Evolutionary conservation across 2,888 invertebrate genomes (phyloP), one percentile per base, ranked within the genome.

Genomic region (Orchestes rusci): DNA sequence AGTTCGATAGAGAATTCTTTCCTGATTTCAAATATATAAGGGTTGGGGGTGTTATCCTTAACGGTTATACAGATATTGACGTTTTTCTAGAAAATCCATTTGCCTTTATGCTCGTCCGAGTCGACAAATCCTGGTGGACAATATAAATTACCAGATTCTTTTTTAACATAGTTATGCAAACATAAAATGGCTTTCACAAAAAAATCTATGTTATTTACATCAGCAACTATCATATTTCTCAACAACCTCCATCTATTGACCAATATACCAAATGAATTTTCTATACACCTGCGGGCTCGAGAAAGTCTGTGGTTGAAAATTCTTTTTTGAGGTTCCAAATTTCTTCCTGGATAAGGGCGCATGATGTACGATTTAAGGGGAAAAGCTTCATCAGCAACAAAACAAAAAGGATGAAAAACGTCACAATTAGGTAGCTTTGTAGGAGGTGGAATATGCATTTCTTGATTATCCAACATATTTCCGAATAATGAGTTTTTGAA

Each of bases 301-400:
- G 47, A 53, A 17, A 56, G 29, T 12, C 52, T 33, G 28, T 49
- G 50, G 42, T 57, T 56, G 23, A 55, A 56, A 18, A 52, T 45
- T 28, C 33, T 20, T 39, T 54, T 34, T 10, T 19, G 30, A 12
- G 13, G n/a, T 7, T 39, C 19, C 12, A 53, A 28, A 30, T 38
- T 30, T 39, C 42, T 30, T 19, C 51, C 52, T n/a, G 48, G 51
- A 43, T 53, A 56, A 30, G 54, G 54, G 12, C 53, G 39, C 50
- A 57, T 51, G 16, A 56, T 51, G 18, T 51, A 48, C n/a, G 27
- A 32, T 38, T 53, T 48, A 15, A 55, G 30, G n/a, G 53, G 54
- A 43, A 57, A 55, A 18, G 46, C 48, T 31, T 51, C 52, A 44
- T 52, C 54, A 3, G 38, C 54, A 8, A 57, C 51, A 19, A 56